A percentile compares a stretch with the other conserved stretches of the same genome.
These are phyloP conservation scores for Neomorphus geoffroyi DNA, from an alignment of 2,797 vertebrate genomes.

Conservation along the genomic window DNA sequence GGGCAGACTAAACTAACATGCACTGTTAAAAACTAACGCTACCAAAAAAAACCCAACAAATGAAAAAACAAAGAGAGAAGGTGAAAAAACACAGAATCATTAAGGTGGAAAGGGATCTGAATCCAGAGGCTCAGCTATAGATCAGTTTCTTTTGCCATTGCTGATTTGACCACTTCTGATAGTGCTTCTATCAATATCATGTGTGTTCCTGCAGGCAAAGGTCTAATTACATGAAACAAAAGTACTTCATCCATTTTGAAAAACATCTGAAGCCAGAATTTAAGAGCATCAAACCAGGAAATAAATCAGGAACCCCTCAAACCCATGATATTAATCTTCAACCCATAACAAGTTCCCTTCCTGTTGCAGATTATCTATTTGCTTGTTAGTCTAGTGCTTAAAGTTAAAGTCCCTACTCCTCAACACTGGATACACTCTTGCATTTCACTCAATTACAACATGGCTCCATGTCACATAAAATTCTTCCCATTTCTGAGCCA, in stretches of 20 bases:
- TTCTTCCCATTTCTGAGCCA: neutral
- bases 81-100: neutral
- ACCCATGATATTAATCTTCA: neutral
- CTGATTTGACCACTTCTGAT: neutral
- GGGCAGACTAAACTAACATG: neutral
- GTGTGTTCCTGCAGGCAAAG: neutral
- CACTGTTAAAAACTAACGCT: too few species aligned
- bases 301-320: neutral
- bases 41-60: neutral
- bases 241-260: neutral
- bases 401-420: neutral
- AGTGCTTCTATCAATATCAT: neutral
- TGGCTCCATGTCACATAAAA: neutral
- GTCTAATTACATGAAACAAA: neutral
- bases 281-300: neutral
- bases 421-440: neutral
- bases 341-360: neutral
- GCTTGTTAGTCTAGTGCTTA: neutral
- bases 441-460: neutral
- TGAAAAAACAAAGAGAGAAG: neutral
- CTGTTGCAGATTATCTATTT: neutral
- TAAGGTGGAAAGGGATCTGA: neutral
- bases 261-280: neutral
- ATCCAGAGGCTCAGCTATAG: neutral
- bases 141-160: neutral